These are phyloP conservation scores for Emydoidea blandingii DNA, from an alignment of 2,797 vertebrate species.

Conservation along the genomic window DNA sequence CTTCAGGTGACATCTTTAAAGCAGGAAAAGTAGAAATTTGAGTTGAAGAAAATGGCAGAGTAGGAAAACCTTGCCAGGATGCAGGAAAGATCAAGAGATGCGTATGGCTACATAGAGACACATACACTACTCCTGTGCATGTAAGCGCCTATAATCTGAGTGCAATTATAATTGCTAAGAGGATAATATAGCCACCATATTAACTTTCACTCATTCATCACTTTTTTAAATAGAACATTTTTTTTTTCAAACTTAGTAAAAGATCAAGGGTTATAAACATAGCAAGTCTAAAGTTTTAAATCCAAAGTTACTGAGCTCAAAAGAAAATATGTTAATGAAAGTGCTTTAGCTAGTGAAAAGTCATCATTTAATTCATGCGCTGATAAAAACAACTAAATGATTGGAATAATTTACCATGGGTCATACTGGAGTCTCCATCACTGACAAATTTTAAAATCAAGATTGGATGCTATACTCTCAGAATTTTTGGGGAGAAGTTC, in stretches of 20 bases:
- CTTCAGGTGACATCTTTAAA: background rate
- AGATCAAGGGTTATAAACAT: background rate
- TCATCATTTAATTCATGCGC: background rate
- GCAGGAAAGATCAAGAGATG: background rate
- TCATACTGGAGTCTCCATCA: no score
- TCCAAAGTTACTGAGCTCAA: background rate
- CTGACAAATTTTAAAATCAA: no score
- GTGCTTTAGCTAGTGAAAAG: background rate
- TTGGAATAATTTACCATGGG: no score
- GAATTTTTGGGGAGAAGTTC: no score
- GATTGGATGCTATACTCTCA: no score
- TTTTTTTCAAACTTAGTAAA: slow-evolving; percentile 7
- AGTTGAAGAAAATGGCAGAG: background rate
- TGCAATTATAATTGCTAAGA: background rate
- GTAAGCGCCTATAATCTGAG: background rate
- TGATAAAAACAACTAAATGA: background rate
- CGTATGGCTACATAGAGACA: no score
- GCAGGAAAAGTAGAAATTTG: background rate
- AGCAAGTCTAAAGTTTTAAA: background rate
- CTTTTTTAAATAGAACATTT: background rate
- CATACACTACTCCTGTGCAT: background rate
- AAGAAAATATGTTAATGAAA: background rate
- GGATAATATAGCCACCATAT: background rate
- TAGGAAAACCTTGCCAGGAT: background rate
- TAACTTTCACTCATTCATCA: background rate